Evolutionary conservation across 2,113 vertebrate genomes (phyloP), one percentile per base, ranked within the genome.

Genomic region (Bubo bubo): DNA sequence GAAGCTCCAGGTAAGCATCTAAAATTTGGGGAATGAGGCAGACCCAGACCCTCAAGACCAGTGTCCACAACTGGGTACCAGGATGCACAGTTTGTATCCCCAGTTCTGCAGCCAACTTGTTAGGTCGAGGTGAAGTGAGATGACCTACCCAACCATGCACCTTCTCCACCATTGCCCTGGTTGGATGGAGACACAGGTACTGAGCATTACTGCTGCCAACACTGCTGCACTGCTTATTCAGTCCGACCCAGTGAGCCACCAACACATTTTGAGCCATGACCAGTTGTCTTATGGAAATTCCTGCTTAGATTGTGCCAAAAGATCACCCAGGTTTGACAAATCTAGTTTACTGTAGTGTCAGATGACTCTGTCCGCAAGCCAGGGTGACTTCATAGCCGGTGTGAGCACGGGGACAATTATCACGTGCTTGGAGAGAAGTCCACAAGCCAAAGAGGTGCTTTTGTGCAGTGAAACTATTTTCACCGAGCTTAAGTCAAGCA

Each of bases 401-500:
- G 3, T 32, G 83, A 95, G 50, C 4, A 2, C 13, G 4, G 21
- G 63, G 84, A 39, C 23, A 66, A 49, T 49, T 30, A 55, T 70
- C 76, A 37, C 17, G 21, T 30, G 37, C 87, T n/a, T 74, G 52
- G 59, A 67, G 89, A 32, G 60, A 95, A 77, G 79, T 58, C n/a
- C 85, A 66, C 37, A 74, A 63, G 84, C 79, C 58, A 60, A 95
- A 95, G 96, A 97, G 87, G 56, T 79, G 90, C 83, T 95, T 94
- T 90, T 85, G 90, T 97, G 74, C 81, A 75, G 68, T 67, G 88
- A 90, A 97, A 96, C 90, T 84, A 82, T 95, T 88, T 91, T 92
- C 86, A 85, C 86, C 0, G 9, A 71, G 93, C 97, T 98, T 94
- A 96, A 98, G 96, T 95, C 97, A 97, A 96, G 85, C 93, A 68